Evolutionary conservation across 2,113 vertebrate species (phyloP), one percentile per base, ranked within the genome.

Genomic region (Pandion haliaetus): DNA sequence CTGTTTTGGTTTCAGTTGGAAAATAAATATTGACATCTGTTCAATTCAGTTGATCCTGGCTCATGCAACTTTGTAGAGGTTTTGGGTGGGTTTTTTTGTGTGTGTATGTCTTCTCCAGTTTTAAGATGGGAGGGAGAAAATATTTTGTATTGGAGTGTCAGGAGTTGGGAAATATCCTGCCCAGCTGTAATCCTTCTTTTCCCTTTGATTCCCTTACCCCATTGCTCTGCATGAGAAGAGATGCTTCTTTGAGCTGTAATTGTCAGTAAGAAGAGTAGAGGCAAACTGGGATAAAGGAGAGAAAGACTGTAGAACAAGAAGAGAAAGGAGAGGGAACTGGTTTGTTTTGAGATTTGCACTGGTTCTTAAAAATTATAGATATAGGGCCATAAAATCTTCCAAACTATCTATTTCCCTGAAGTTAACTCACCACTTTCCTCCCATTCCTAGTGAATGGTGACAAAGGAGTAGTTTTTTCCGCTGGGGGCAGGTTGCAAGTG

Each of bases 381-480:
- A 28, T 12, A 61, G 34, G 24, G 14, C 29, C 10, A 28, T 58
- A 54, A 86, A 61, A 42, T 36, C 25, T 44, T 90, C 18, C 17
- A 47, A 90, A 44, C 16, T 7, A 5, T 38, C 29, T 0, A 10
- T 93, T 95, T 87, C 62, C 70, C 29, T 81, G 8, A 59, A 40
- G 79, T 76, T 49, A n/a, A 11, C 58, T 59, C 34, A 2, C 16
- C 14, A 1, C 44, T 76, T 58, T 16, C 24, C 42, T 72, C 47
- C n/a, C 21, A 0, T 49, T 82, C 55, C 69, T 21, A 2, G 34
- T 32, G 34, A 36, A 9, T 0, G 2, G n/a, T 62, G 85, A 13
- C 44, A 50, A n/a, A 15, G 73, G 65, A 54, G 25, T 10, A 4
- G 8, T 23, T 73, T 80, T 74, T 25, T 25, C n/a, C 17, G 3